Evolutionary conservation across 2,888 invertebrate genomes (phyloP).

Genomic region (Linyphia triangularis): DNA sequence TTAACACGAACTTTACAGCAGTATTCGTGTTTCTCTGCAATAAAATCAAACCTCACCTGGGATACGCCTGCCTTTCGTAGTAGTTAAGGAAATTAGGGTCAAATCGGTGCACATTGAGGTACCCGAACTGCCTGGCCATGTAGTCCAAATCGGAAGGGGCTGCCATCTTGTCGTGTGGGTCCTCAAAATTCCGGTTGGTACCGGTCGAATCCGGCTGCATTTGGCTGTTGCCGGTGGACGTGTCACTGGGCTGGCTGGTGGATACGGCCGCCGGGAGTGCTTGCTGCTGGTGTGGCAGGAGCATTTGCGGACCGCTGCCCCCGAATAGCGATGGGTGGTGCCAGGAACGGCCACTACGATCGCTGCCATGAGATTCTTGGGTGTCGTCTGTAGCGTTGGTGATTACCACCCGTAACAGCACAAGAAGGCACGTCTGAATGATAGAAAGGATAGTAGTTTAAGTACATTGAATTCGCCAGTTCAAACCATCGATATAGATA

Average conservation of each 20-base stretch:
- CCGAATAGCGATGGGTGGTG: constrained; percentile 37
- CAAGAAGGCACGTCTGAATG: neutral
- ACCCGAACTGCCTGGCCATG: constrained; percentile 67
- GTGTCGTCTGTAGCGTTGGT: neutral
- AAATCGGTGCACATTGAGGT: constrained; percentile 65
- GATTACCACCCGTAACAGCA: neutral
- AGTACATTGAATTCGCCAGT: neutral
- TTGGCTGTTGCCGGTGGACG: neutral
- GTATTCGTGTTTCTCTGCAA: too few species aligned
- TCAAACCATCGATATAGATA: too few species aligned
- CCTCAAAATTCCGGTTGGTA: constrained; percentile 48
- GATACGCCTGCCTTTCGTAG: constrained; percentile 37
- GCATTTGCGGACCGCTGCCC: constrained; percentile 21
- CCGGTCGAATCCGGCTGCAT: neutral
- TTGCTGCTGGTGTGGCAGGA: constrained; percentile 51
- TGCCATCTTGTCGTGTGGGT: constrained; percentile 45
- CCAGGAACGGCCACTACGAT: constrained; percentile 49
- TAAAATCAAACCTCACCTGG: constrained; percentile 35
- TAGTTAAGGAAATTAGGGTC: constrained; percentile 63
- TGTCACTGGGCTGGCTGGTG: constrained; percentile 56
- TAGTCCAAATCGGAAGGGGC: constrained; percentile 62
- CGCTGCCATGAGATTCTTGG: constrained; percentile 21
- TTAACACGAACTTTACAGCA: too few species aligned
- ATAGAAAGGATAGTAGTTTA: neutral
- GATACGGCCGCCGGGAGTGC: constrained; percentile 16